Evolutionary conservation across 2,797 vertebrate species (phyloP).

Genomic region (Morus bassanus): DNA sequence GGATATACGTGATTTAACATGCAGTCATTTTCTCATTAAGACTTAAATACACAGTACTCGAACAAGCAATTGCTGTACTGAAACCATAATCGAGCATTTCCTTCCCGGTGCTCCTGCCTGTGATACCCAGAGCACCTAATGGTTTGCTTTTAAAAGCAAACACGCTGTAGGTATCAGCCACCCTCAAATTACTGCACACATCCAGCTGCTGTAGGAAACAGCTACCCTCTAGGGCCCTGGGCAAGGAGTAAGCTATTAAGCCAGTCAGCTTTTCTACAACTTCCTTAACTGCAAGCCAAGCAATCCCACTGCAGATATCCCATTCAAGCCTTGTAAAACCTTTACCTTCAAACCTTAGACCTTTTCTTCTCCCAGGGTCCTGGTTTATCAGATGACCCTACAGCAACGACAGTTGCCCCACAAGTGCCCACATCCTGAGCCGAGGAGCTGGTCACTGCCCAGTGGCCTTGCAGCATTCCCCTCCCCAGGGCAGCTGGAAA

Average conservation of each 20-base stretch:
- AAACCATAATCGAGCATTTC: background rate
- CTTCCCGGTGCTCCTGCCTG: background rate
- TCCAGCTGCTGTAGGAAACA: background rate
- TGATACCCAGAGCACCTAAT: background rate
- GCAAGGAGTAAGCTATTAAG: background rate
- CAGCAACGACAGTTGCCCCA: background rate
- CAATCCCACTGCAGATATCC: background rate
- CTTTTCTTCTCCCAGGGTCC: background rate
- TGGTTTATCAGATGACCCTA: background rate
- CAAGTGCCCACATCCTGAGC: background rate
- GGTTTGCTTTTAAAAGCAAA: background rate
- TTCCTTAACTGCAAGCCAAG: background rate
- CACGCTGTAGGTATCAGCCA: background rate
- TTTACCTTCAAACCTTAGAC: background rate
- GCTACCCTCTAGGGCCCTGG: background rate
- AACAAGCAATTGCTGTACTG: background rate
- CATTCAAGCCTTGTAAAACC: background rate
- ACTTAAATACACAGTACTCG: background rate
- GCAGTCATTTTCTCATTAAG: constrained; percentile 15
- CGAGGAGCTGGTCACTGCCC: background rate
- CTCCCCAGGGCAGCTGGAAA: background rate
- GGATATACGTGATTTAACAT: background rate
- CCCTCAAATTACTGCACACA: background rate
- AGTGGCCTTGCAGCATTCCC: background rate
- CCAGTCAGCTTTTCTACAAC: background rate